A percentile compares a stretch with the other conserved stretches of the same genome.
Conservation (phyloP, 2,888 invertebrate genomes). For the Atrina japonica region DNA sequence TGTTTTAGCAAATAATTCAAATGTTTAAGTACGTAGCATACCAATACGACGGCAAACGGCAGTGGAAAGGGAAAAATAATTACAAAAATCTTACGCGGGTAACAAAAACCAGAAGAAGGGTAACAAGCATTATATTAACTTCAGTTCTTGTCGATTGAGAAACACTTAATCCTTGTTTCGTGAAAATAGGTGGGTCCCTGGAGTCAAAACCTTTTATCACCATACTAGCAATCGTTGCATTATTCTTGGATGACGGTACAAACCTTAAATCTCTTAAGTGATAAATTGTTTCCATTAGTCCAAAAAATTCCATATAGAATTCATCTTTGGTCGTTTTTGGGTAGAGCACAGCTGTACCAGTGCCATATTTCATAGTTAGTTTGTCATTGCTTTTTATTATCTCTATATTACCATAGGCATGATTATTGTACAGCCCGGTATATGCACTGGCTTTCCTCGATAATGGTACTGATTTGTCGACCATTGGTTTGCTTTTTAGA, state of each 20-base stretch:
- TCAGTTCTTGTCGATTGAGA: too few relatives aligned
- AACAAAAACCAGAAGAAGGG: too few relatives aligned
- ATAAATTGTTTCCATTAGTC: conserved; percentile 37
- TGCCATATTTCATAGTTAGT: conserved; percentile 51
- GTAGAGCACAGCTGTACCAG: conserved; percentile 51
- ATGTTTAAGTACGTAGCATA: too few relatives aligned
- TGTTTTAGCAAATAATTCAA: too few relatives aligned
- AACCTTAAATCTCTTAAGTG: conserved; percentile 40
- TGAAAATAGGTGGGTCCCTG: conserved; percentile 55
- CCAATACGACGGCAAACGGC: too few relatives aligned
- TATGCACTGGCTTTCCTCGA: conserved; percentile 45
- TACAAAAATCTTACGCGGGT: too few relatives aligned
- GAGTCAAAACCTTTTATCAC: conserved; percentile 57
- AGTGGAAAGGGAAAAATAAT: too few relatives aligned
- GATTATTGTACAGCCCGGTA: conserved; percentile 57
- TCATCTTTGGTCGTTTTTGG: conserved; percentile 42
- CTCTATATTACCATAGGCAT: conserved; percentile 54
- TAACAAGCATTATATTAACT: too few relatives aligned
- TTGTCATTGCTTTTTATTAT: conserved; percentile 21
- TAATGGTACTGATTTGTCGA: conserved; percentile 37
- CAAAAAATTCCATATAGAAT: conserved; percentile 52
- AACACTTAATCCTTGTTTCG: conserved; percentile 17
- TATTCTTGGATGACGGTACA: conserved; percentile 6
- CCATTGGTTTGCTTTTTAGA: conserved; percentile 1
- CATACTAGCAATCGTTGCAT: conserved; percentile 26